These are phyloP conservation scores for Syrphus vitripennis DNA, from an alignment of 2,888 invertebrate species.

Conservation along the genomic window DNA sequence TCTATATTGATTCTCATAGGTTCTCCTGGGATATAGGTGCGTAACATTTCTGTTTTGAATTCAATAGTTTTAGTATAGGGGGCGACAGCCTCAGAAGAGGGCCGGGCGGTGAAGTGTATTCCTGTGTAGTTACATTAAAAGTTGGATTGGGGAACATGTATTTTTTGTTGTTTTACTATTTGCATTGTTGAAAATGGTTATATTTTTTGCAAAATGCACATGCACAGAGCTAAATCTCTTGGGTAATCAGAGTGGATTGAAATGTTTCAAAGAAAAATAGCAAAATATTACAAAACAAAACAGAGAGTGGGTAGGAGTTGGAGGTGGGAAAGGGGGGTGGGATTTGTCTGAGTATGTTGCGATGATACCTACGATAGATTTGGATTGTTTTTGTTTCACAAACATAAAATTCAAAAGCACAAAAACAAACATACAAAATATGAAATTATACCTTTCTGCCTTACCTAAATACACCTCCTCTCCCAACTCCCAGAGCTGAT, in stretches of 20 bases:
- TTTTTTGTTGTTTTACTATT: slow-evolving; percentile 8
- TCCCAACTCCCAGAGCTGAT: background rate
- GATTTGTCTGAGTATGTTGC: background rate
- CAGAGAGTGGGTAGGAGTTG: too few species aligned
- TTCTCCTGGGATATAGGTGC: slow-evolving; percentile 33
- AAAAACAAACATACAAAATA: background rate
- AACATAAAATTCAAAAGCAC: background rate
- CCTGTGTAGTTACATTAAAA: background rate
- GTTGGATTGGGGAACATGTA: background rate
- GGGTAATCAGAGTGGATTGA: slow-evolving; percentile 57
- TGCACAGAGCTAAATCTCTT: slow-evolving; percentile 28
- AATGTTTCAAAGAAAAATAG: slow-evolving; percentile 29
- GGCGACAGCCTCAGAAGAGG: too few species aligned
- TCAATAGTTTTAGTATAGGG: slow-evolving; percentile 11
- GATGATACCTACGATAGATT: background rate
- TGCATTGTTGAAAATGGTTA: slow-evolving; percentile 5
- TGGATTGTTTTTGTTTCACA: slow-evolving; percentile 12
- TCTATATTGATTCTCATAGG: slow-evolving; percentile 26
- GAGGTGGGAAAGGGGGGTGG: rapidly evolving
- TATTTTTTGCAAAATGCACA: slow-evolving; percentile 10
- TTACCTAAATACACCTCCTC: too few species aligned
- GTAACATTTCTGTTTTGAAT: slow-evolving; percentile 46
- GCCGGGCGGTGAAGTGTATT: too few species aligned
- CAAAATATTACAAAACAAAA: background rate
- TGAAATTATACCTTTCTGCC: background rate